Evolutionary conservation across 2,888 invertebrate species (phyloP).

Genomic region (Acanthopleura granulata): DNA sequence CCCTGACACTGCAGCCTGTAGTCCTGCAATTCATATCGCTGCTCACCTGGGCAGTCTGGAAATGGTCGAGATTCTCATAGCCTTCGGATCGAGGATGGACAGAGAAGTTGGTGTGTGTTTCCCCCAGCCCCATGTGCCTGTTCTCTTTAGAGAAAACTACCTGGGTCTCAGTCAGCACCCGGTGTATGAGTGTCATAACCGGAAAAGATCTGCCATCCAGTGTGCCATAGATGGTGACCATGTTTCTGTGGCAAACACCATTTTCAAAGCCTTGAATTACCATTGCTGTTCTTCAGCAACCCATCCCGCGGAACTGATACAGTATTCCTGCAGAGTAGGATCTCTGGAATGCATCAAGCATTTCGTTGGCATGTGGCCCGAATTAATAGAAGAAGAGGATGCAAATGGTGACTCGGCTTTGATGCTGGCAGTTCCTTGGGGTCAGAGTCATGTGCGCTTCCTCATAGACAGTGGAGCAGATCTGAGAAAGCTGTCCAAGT

Average conservation of each 20-base stretch:
- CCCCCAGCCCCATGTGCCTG: constrained; percentile 77
- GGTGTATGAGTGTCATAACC: constrained; percentile 61
- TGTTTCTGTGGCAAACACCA: constrained; percentile 52
- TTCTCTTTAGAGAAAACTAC: constrained; percentile 38
- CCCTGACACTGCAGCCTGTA: constrained; percentile 81
- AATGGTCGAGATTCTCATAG: constrained; percentile 78
- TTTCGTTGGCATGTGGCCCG: constrained; percentile 54
- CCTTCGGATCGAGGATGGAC: constrained; percentile 80
- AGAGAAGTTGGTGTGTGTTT: constrained; percentile 81
- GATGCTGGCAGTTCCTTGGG: constrained; percentile 81
- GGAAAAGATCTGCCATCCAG: constrained; percentile 54
- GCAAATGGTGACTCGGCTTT: constrained; percentile 84
- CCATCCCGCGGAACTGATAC: constrained; percentile 45
- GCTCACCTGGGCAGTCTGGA: constrained; percentile 80
- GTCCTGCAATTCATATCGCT: constrained; percentile 81
- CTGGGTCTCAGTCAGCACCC: constrained; percentile 59
- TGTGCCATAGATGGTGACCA: constrained; percentile 64
- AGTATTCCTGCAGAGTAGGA: constrained; percentile 75
- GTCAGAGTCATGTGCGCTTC: constrained; percentile 76
- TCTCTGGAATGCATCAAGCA: constrained; percentile 64
- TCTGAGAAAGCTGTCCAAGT: constrained; percentile 77
- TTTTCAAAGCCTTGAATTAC: constrained; percentile 65
- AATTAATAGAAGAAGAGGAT: constrained; percentile 50
- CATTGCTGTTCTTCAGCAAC: constrained; percentile 57
- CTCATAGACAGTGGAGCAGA: constrained; percentile 77